These are phyloP conservation scores for Triops cancriformis DNA, from an alignment of 1,140 invertebrate species.

Conservation along the genomic window DNA sequence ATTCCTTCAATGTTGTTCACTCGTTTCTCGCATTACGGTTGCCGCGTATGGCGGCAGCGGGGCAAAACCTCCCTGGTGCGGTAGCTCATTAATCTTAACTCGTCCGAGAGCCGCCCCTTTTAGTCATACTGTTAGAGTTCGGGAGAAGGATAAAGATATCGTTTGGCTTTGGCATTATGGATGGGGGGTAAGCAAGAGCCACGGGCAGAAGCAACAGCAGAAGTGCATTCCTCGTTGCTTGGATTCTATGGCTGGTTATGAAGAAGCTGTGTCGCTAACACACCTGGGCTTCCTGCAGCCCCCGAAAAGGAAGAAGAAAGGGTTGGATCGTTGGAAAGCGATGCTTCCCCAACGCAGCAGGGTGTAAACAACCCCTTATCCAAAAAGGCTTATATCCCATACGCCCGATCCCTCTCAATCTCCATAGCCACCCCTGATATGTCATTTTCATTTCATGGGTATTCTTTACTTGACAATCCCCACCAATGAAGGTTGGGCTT, in stretches of 20 bases:
- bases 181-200: neutral
- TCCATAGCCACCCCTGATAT: constrained; percentile 4
- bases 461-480: neutral
- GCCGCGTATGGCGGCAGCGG: neutral
- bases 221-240: neutral
- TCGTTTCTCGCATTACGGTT: neutral
- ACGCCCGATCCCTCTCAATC: neutral
- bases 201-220: neutral
- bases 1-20: neutral
- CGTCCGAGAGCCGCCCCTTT: neutral
- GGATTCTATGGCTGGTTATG: neutral
- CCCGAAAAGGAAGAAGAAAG: neutral
- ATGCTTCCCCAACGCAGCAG: neutral
- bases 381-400: neutral
- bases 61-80: constrained; percentile 1
- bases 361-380: neutral
- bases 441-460: neutral
- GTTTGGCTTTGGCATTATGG: neutral
- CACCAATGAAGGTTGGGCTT: neutral
- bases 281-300: constrained; percentile 2
- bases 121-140: neutral
- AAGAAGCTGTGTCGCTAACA: neutral
- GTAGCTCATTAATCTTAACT: constrained; percentile 14
- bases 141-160: constrained; percentile 3
- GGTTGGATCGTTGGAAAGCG: neutral